Percentiles rank a stretch among this genome's conserved stretches.
These are phyloP conservation scores for Trachythela sp. DNA, from an alignment of 64 coral and sea anemone genomes.

Conservation along the genomic window DNA sequence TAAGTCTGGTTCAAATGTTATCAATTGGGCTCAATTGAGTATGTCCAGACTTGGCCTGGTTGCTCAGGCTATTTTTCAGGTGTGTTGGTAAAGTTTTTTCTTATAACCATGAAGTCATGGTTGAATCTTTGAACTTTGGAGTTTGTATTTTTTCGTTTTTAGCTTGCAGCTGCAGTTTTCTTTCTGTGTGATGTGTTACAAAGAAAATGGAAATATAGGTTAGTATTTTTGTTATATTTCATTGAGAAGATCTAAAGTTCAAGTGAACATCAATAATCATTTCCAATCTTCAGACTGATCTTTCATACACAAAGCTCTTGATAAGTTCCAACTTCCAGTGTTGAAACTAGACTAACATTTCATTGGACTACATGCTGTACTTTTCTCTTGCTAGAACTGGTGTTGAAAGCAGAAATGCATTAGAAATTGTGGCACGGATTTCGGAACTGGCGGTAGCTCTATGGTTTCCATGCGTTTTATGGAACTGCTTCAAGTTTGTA, in stretches of 20 bases:
- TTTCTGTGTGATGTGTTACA: slow-evolving; percentile 16
- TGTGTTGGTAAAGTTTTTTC: background rate
- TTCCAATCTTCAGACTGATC: too few species aligned
- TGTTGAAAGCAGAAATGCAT: background rate
- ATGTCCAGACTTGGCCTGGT: slow-evolving; percentile 11
- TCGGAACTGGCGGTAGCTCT: background rate
- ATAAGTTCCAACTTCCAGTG: too few species aligned
- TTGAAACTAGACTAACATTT: too few species aligned
- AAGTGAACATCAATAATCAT: too few species aligned
- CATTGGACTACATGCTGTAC: background rate
- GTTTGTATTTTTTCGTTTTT: background rate
- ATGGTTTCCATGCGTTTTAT: background rate
- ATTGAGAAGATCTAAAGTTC: background rate
- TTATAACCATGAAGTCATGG: background rate
- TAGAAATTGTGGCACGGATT: slow-evolving; percentile 1
- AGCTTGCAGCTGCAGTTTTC: background rate
- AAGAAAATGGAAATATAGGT: slow-evolving; percentile 19
- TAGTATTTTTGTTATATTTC: background rate
- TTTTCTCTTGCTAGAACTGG: background rate
- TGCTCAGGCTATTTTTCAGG: slow-evolving; percentile 9
- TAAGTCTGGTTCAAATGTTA: background rate
- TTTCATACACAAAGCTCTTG: too few species aligned
- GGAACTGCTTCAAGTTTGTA: background rate
- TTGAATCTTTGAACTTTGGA: too few species aligned
- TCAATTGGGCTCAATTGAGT: background rate